A percentile compares a stretch with the other conserved stretches of the same genome.
phyloP scores from a whole-genome alignment of 2,888 invertebrate genomes.

The Sinelater perroti region DNA sequence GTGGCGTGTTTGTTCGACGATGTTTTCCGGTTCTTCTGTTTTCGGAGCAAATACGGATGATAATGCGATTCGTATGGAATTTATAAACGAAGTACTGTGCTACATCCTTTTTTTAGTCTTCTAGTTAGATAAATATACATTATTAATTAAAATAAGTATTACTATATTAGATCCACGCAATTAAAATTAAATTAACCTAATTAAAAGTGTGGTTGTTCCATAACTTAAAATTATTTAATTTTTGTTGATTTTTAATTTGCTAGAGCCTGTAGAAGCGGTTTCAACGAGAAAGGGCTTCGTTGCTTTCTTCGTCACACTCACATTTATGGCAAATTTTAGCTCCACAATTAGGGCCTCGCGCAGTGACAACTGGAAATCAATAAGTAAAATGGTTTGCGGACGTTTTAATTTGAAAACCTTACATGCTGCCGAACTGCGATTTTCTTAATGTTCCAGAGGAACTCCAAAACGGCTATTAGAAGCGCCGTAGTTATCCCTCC shows the following conservation, averaged over 20 bases:
- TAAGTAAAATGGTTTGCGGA: conserved; percentile 2
- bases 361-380: conserved; percentile 69
- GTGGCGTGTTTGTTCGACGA: no score
- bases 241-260: not conserved
- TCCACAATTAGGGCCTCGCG: conserved; percentile 76
- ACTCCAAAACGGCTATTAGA: conserved; percentile 81
- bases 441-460: conserved; percentile 83
- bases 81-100: no score
- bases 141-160: no score
- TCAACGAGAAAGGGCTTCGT: conserved; percentile 47
- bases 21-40: no score
- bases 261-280: not conserved
- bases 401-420: conserved; percentile 42
- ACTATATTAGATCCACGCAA: no score
- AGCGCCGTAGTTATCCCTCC: conserved; percentile 77
- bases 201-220: no score
- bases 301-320: conserved; percentile 78
- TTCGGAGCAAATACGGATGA: no score
- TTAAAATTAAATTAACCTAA: no score
- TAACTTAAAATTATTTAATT: no score
- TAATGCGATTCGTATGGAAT: no score
- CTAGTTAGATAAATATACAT: no score
- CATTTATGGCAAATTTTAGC: conserved; percentile 74
- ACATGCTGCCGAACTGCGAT: conserved; percentile 82
- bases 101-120: no score